Conservation (phyloP, 2,888 invertebrate genomes). For the Drosophila parthenogenetica region DNA sequence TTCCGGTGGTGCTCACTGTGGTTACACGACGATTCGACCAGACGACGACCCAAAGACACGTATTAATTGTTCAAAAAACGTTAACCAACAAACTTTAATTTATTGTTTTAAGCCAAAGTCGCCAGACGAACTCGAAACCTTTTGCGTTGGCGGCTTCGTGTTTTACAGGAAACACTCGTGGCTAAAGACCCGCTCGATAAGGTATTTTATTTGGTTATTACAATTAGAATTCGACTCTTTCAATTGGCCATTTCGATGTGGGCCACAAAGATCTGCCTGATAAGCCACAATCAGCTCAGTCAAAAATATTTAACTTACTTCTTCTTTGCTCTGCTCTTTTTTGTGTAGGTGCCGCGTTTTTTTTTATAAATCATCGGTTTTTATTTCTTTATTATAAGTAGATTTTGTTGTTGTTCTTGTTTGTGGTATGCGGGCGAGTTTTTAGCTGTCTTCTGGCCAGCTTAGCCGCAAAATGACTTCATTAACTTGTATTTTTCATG, state of each 20-base stretch:
- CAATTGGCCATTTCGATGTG: constrained; percentile 62
- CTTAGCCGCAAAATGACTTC: constrained; percentile 77
- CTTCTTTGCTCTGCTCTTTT: constrained; percentile 4
- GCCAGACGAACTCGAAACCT: constrained; percentile 9
- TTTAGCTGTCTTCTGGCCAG: constrained; percentile 15
- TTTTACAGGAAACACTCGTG: constrained; percentile 54
- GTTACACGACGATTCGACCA: not conserved
- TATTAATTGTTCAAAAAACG: constrained; percentile 65
- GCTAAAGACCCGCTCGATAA: constrained; percentile 46
- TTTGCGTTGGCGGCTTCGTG: constrained; percentile 40
- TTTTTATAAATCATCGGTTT: constrained; percentile 63
- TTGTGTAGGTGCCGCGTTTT: constrained; percentile 60
- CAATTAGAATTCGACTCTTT: constrained; percentile 60
- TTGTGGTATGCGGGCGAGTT: constrained; percentile 30
- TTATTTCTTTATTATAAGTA: constrained; percentile 32
- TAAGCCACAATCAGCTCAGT: constrained; percentile 38
- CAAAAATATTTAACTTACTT: constrained; percentile 11
- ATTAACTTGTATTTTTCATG: constrained; percentile 72
- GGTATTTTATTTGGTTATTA: constrained; percentile 43
- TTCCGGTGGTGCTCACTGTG: constrained; percentile 34
- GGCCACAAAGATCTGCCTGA: constrained; percentile 41
- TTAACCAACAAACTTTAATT: constrained; percentile 58
- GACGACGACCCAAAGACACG: constrained; percentile 51
- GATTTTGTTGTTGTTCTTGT: constrained; percentile 21
- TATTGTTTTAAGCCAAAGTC: constrained; percentile 64